Evolutionary conservation across 2,113 vertebrate species (phyloP), one percentile per base, ranked within the genome.

Genomic region (Ascaphus truei): DNA sequence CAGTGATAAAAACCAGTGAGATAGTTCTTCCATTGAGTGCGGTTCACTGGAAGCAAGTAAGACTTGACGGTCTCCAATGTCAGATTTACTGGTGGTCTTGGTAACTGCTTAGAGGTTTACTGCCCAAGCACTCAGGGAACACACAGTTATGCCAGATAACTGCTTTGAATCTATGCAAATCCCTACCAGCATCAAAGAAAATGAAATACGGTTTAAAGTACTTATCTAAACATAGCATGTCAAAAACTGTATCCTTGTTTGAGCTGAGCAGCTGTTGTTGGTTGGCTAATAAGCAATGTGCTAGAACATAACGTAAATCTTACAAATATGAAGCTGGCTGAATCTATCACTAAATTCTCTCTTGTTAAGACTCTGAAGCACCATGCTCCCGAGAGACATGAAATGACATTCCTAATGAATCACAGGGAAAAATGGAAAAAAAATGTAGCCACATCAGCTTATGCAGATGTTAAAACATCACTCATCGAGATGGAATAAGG

Each of bases 181-280:
- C 39, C 53, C 48, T 41, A 52, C 5, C 34, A 53, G 51, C 51
- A 43, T 66, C 63, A 45, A 56, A 66, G 63, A 66, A 55, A 56
- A 18, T 30, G 36, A 66, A 66, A 56, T 66, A 56, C 56, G 26
- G 18, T 66, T 56, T 41, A 20, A 66, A 56, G 37, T 53, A 31
- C 23, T 45, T 56, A 55, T 34, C 37, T 43, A 56, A 66, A 55
- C 45, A n/a, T 53, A 36, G 45, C 51, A 66, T 55, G 18, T 55
- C 51, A 66, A 45, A 37, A 55, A 31, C n/a, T 33, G 51, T 56
- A 66, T 66, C 51, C 62, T 56, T 66, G 37, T 66, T 56, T 55
- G 26, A 7, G 22, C 63, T 20, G 81, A 26, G 53, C 81, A 88
- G 80, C 75, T 88, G 82, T 72, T 83, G 43, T 31, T 55, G 78